These are phyloP conservation scores for Aplochiton taeniatus DNA, from an alignment of 2,797 vertebrate genomes.

Conservation along the genomic window DNA sequence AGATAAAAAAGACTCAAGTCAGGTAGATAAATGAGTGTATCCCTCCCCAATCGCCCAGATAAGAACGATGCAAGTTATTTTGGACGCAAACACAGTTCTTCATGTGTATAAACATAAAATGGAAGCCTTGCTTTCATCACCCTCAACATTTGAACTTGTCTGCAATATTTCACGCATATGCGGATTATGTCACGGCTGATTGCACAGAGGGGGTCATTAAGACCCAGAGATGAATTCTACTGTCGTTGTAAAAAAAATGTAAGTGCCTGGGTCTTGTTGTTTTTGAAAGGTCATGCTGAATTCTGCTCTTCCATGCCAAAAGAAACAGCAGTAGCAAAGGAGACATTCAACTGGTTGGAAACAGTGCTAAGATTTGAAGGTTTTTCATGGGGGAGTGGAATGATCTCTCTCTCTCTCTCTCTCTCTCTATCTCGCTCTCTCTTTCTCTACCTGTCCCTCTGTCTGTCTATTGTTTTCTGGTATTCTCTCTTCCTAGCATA, in stretches of 20 bases:
- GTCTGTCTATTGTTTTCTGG: background rate
- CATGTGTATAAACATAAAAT: background rate
- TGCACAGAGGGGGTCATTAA: background rate
- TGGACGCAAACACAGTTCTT: background rate
- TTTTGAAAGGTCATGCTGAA: background rate
- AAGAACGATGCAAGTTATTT: background rate
- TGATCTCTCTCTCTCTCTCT: background rate
- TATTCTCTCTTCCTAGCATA: background rate
- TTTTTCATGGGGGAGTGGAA: too few species aligned
- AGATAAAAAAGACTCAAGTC: too few species aligned
- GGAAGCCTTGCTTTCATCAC: background rate
- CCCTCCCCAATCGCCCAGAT: background rate
- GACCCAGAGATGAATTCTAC: background rate
- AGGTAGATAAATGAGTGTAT: too few species aligned
- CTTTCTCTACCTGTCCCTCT: background rate
- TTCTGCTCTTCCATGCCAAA: background rate
- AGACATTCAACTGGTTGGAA: background rate
- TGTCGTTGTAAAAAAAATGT: background rate
- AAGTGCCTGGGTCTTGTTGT: background rate
- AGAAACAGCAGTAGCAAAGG: constrained; percentile 7
- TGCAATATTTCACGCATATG: background rate
- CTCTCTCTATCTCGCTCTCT: background rate
- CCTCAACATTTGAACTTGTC: background rate
- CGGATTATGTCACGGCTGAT: background rate
- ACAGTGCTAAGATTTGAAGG: background rate